Conservation (phyloP, 2,113 vertebrate species). For the Stictonetta naevosa region DNA sequence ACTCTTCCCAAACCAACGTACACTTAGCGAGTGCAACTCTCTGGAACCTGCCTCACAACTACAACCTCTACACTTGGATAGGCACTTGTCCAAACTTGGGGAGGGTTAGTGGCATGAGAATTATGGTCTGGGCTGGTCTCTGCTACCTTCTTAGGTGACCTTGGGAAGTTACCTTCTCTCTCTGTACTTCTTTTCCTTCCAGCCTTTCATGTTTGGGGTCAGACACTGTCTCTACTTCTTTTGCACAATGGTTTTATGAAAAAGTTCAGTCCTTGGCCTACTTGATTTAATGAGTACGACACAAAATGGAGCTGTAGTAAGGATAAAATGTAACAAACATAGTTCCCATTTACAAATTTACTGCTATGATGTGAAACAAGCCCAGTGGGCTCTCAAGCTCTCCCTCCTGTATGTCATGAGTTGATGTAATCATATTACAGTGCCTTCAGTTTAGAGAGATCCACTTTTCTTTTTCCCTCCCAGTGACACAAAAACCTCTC, state of each 20-base stretch:
- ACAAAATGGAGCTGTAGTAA: constrained; percentile 3
- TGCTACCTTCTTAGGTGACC: neutral
- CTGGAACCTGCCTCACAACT: rapidly evolving
- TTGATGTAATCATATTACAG: neutral
- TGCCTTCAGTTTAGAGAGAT: neutral
- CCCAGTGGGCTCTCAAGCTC: neutral
- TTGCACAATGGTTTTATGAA: neutral
- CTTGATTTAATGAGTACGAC: neutral
- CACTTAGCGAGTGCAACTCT: neutral
- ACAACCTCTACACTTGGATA: neutral
- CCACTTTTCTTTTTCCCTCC: neutral
- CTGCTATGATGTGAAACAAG: neutral
- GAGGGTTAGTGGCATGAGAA: neutral
- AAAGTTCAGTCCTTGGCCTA: neutral
- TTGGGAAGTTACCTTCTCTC: neutral
- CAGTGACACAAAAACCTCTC: neutral
- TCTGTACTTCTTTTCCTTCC: neutral
- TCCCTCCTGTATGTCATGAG: neutral
- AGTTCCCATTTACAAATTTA: neutral
- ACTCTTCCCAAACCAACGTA: neutral
- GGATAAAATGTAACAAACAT: neutral
- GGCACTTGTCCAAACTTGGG: neutral
- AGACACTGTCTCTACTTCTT: neutral
- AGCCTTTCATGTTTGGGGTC: neutral
- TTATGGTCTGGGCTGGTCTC: neutral